Evolutionary conservation across 2,113 vertebrate species (phyloP).

Genomic region (Bujurquina vittata): DNA sequence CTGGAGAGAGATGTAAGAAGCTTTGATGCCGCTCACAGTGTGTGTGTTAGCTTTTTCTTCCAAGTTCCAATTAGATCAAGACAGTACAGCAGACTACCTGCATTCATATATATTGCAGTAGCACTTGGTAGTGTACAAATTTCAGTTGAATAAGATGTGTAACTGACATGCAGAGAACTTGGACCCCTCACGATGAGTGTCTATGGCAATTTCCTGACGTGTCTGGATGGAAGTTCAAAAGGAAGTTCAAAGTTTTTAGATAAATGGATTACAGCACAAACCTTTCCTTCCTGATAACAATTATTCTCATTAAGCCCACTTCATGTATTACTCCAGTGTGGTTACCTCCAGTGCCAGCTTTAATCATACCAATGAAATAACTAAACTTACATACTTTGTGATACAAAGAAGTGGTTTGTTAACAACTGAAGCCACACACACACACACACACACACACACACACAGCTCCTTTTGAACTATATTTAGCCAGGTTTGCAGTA

Average conservation of each 20-base stretch:
- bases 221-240: neutral
- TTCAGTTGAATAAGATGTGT: neutral
- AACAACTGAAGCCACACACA: neutral
- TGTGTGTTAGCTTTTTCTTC: neutral
- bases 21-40: neutral
- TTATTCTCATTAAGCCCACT: neutral
- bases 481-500: too few relatives aligned
- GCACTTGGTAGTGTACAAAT: neutral
- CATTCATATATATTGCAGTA: neutral
- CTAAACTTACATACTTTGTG: neutral
- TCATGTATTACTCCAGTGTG: neutral
- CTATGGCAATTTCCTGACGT: neutral
- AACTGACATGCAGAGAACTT: neutral
- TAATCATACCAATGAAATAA: neutral
- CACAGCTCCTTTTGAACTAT: neutral
- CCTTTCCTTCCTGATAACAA: conserved; percentile 1
- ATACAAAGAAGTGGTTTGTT: neutral
- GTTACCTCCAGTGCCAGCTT: neutral
- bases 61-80: neutral
- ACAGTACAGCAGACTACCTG: neutral
- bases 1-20: neutral
- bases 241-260: neutral
- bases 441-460: neutral
- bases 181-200: neutral
- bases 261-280: conserved; percentile 7